Percentiles rank a stretch among this genome's conserved stretches.
phyloP scores from a whole-genome alignment of 2,113 vertebrate species.

The Anguilla japonica region DNA sequence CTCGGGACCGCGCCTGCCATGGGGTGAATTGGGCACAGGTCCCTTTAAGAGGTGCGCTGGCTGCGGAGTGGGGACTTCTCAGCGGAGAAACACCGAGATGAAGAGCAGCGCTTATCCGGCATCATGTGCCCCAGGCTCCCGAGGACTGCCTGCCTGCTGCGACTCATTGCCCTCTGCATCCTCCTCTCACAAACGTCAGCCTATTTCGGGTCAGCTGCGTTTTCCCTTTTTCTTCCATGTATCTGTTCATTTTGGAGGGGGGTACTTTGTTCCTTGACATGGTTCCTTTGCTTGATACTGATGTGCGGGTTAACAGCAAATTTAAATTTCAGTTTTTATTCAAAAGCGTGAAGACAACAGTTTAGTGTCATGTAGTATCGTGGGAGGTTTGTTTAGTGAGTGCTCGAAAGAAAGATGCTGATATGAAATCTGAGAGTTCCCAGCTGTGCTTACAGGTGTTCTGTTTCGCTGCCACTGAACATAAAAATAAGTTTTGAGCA shows the following conservation, averaged over 20 bases:
- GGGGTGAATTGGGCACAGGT: slow-evolving; percentile 49
- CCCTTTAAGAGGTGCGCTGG: slow-evolving; percentile 66
- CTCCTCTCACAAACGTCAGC: slow-evolving; percentile 75
- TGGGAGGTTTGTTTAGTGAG: neutral
- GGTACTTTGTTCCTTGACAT: neutral
- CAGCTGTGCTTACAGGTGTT: neutral
- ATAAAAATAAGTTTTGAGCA: neutral
- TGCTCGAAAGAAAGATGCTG: neutral
- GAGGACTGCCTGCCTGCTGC: slow-evolving; percentile 75
- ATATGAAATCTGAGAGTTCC: neutral
- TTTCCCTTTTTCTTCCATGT: neutral
- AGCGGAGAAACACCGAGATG: slow-evolving; percentile 75
- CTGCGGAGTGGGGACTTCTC: slow-evolving; percentile 61
- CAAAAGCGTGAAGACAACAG: neutral
- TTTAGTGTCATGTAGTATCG: neutral
- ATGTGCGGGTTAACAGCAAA: neutral
- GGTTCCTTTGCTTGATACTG: neutral
- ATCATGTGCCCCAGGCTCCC: slow-evolving; percentile 84
- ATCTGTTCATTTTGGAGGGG: neutral
- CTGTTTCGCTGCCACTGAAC: neutral
- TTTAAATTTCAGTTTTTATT: neutral
- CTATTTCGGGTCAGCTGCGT: slow-evolving; percentile 89
- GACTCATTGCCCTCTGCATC: slow-evolving; percentile 74
- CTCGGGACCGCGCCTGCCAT: slow-evolving; percentile 52
- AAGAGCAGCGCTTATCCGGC: slow-evolving; percentile 78